Evolutionary conservation across 1,140 invertebrate species (phyloP), one percentile per base, ranked within the genome.

Genomic region (Chionoecetes opilio): DNA sequence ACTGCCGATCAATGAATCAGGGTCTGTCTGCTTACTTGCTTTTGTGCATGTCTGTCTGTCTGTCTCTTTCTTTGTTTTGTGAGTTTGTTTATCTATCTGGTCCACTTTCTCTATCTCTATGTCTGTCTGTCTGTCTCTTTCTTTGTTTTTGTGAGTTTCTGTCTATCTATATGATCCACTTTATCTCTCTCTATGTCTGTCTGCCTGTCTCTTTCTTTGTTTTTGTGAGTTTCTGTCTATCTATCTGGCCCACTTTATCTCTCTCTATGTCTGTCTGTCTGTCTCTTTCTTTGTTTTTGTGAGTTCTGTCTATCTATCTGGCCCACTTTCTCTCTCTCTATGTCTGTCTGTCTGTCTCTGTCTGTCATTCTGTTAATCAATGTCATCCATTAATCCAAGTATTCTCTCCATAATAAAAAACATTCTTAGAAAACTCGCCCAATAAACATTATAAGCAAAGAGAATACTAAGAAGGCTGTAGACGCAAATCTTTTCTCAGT

Each of bases 251-350:
- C n/a, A n/a, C 31, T 84, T 26, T 21, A 37, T 9, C 38, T 17
- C n/a, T 5, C 38, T 2, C 35, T 38, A 37, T 31, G 6, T 53
- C 21, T 90, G 31, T 32, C 17, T 31, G 0, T 5, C 63, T 75
- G 8, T 53, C 8, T 31, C 34, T 90, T 29, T 53, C 3, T 90
- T 53, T 53, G 2, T 31, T 63, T 90, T 34, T 90, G 38, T 53
- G 17, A 26, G 11, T 90, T 31, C 63, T 21, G 1, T 90, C 8
- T 34, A 3, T 85, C 21, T 32, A 21, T 31, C 29, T 85, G 21
- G 17, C 84, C 32, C 84, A 32, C 84, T 85, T 31, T 85, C 84
- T 85, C 84, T 85, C 84, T 85, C 84, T 85, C 84, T 85, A 17
- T 85, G 21, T 85, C 84, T 85, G 21, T 85, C 84, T 85, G 21